Conservation (phyloP, 1,140 invertebrate species). For the Phenacoccus solenopsis region DNA sequence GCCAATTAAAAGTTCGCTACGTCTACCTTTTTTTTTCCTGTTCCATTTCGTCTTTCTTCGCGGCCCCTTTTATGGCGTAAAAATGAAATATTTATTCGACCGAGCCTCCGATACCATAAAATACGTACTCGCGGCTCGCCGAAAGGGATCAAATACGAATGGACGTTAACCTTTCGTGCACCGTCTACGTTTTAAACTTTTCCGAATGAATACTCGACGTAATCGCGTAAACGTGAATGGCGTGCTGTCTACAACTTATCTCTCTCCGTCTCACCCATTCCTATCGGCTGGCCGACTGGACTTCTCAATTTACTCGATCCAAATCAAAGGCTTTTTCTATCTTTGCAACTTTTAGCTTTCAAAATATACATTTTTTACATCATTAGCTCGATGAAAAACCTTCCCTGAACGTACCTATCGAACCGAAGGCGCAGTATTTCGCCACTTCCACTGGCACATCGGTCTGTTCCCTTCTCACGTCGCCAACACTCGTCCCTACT, state of each 20-base stretch:
- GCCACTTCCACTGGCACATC: too few relatives aligned
- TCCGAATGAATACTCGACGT: not conserved
- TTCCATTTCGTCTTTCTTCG: not conserved
- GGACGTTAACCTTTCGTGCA: not conserved
- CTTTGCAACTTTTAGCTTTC: too few relatives aligned
- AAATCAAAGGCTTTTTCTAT: too few relatives aligned
- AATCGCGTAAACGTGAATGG: not conserved
- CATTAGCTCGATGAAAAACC: too few relatives aligned
- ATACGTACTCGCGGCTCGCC: not conserved
- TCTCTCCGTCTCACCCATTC: too few relatives aligned
- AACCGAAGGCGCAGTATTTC: too few relatives aligned
- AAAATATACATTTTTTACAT: too few relatives aligned
- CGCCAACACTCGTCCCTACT: too few relatives aligned
- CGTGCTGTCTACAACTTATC: not conserved
- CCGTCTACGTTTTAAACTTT: constrained; percentile 1
- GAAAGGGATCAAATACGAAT: not conserved
- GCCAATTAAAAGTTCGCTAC: not conserved
- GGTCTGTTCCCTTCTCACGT: too few relatives aligned
- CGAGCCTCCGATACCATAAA: not conserved
- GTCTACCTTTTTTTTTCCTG: not conserved
- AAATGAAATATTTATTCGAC: not conserved
- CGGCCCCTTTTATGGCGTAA: not conserved
- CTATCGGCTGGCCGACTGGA: too few relatives aligned
- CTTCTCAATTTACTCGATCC: too few relatives aligned
- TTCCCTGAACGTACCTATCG: too few relatives aligned